These are phyloP conservation scores for Pteruthius melanotis DNA, from an alignment of 2,113 vertebrate species.

Conservation along the genomic window DNA sequence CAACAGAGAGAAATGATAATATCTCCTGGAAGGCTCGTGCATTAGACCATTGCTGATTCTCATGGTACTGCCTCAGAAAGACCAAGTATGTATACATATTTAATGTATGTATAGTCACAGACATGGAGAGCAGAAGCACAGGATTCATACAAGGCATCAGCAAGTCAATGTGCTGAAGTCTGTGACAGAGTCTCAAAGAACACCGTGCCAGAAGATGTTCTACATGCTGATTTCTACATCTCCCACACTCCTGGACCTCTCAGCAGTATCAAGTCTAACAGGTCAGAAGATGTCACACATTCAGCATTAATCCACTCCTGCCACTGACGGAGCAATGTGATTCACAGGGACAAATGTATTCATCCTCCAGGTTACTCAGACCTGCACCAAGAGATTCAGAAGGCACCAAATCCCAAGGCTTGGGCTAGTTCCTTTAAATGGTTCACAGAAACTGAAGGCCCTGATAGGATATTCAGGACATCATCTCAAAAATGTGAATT, in stretches of 20 bases:
- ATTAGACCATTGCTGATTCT: neutral
- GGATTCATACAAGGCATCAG: constrained; percentile 6
- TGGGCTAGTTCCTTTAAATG: neutral
- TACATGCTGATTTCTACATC: neutral
- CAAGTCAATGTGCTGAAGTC: neutral
- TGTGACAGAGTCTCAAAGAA: constrained; percentile 8
- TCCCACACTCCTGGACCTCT: neutral
- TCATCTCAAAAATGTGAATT: neutral
- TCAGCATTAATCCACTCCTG: neutral
- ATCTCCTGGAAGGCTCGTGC: neutral
- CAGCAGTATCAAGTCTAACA: neutral
- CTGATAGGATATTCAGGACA: neutral
- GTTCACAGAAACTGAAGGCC: neutral
- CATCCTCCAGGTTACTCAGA: neutral
- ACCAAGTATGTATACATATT: neutral
- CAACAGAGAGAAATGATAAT: neutral
- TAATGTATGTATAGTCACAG: neutral
- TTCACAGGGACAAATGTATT: neutral
- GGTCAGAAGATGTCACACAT: neutral
- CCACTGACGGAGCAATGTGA: neutral
- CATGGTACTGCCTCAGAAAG: neutral
- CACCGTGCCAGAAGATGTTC: neutral
- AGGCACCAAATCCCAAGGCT: neutral
- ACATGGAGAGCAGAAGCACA: constrained; percentile 2
- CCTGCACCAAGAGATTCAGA: neutral